These are phyloP conservation scores for Macrobrachium rosenbergii DNA, from an alignment of 1,140 invertebrate genomes.

Conservation along the genomic window DNA sequence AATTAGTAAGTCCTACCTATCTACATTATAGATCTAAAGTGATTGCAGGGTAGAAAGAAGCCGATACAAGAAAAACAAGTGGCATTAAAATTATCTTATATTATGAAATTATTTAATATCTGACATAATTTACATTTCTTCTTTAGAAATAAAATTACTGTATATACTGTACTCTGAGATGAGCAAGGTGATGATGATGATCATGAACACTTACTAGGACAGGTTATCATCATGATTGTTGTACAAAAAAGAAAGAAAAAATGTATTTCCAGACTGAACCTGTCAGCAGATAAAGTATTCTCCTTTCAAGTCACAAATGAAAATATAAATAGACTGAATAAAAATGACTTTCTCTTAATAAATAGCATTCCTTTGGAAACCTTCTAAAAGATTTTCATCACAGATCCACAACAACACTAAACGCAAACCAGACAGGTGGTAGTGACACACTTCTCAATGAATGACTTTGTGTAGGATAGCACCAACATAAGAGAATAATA, in stretches of 20 bases:
- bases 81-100: conserved; percentile 21
- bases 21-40: not conserved
- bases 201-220: conserved; percentile 7
- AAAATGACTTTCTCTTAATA: not conserved
- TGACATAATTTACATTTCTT: conserved; percentile 37
- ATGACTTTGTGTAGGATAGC: conserved; percentile 35
- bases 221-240: not conserved
- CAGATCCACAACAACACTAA: conserved; percentile 20
- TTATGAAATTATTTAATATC: conserved; percentile 32
- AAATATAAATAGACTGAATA: too few relatives aligned
- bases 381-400: too few relatives aligned
- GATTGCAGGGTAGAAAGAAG: conserved; percentile 13
- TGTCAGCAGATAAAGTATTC: too few relatives aligned
- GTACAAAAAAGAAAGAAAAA: too few relatives aligned
- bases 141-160: not conserved
- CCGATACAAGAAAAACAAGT: conserved; percentile 1
- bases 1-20: not conserved
- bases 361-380: not conserved
- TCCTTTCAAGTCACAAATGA: too few relatives aligned
- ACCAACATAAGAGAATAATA: conserved; percentile 28
- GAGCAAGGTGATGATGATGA: conserved; percentile 10
- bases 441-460: conserved; percentile 32
- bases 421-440: conserved; percentile 30
- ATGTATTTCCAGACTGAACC: too few relatives aligned
- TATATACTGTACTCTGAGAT: not conserved